A percentile compares a stretch with the other conserved stretches of the same genome.
phyloP scores from a whole-genome alignment of 2,888 invertebrate species.

The Hedya salicella region DNA sequence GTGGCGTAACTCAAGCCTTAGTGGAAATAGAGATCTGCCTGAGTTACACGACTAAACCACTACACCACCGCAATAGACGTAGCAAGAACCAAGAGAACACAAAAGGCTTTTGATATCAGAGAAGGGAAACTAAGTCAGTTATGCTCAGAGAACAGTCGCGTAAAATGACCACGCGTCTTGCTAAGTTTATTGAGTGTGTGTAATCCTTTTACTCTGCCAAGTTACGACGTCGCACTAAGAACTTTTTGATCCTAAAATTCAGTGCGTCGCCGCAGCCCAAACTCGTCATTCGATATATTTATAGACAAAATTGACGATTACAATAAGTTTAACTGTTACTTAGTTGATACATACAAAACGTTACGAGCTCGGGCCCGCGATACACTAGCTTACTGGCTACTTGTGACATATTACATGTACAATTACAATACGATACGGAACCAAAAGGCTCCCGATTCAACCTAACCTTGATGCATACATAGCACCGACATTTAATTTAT shows the following conservation, averaged over 20 bases:
- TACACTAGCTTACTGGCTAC: conserved; percentile 34
- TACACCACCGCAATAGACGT: conserved; percentile 16
- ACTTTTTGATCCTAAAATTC: neutral
- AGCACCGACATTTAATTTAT: conserved; percentile 47
- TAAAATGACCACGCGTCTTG: neutral
- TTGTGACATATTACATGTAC: conserved; percentile 39
- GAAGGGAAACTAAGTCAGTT: too few relatives aligned
- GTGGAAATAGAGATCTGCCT: conserved; percentile 21
- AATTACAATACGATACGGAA: conserved; percentile 32
- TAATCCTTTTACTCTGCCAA: neutral
- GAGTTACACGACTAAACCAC: conserved; percentile 22
- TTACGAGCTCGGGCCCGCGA: neutral
- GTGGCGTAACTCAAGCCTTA: conserved; percentile 23
- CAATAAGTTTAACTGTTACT: conserved; percentile 34
- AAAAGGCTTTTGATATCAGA: neutral
- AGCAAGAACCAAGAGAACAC: neutral
- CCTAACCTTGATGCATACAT: conserved; percentile 38
- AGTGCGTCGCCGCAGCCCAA: conserved; percentile 7
- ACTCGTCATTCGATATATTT: conserved; percentile 35
- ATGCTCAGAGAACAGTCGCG: neutral
- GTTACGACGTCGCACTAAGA: neutral
- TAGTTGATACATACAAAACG: conserved; percentile 36
- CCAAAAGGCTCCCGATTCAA: conserved; percentile 45
- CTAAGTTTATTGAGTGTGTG: conserved; percentile 20
- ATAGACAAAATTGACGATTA: conserved; percentile 44